Base-by-base conservation (phyloP, 64 coral and sea anemone species). In the Actinia equina region DNA sequence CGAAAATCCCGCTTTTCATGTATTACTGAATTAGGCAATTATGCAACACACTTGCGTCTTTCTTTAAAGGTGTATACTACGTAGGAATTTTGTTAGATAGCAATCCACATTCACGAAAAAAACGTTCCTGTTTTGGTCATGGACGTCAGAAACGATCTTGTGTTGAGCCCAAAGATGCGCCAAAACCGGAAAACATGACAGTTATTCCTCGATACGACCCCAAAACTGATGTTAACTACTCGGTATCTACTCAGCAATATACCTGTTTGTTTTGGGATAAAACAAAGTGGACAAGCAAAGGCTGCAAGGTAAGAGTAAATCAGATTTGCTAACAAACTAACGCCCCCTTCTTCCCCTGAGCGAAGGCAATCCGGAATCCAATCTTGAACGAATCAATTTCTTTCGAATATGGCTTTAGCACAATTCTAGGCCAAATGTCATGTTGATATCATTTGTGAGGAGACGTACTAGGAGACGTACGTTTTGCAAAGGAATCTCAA, bases 211-310 rank as follows among this genome's bases (percentile, higher is more conserved):
- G 77, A 41, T 95, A 92, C 60, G 43, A 95, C 37, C 52, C 86
- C 15, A 54, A n/a, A 5, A 92, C 94, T 76, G 94, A 95, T 19
- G 84, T 86, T 9, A 95, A 95, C 86, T 95, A 95, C 64, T 86
- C 94, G 6, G 43, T 96, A 54, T 81, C 58, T 22, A 51, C 86
- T 16, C 55, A 62, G 14, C 63, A 90, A 65, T 89, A 85, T 22
- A 52, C 23, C 9, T 96, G 94, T 13, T 22, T 96, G 56, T 96
- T 89, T 87, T 96, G 94, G 94, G 65, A 86, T 53, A 86, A 56
- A 52, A 43, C 17, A 17, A 82, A 44, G 20, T 96, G 94, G 94
- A 71, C 80, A 7, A 84, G 82, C 5, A 82, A 43, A 56, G 94
- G 94, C n/a, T 96, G 94, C 63, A 84, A 71, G 88, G 94, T 96